Evolutionary conservation across 2,888 invertebrate species (phyloP), one percentile per base, ranked within the genome.

Genomic region (Glomeris marginata): DNA sequence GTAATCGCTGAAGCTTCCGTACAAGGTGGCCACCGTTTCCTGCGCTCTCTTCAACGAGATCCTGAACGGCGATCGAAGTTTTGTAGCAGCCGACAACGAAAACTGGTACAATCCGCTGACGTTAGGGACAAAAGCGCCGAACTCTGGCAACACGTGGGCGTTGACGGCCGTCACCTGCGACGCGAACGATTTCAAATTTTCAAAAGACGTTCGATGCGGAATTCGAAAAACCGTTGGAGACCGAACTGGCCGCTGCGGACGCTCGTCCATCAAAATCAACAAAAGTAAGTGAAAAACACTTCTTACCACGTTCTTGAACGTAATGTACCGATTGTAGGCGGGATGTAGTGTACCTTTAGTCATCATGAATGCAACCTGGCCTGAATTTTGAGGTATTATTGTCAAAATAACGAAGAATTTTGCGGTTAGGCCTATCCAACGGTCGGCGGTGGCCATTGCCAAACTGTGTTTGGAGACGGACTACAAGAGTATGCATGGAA

Each of bases 101-200:
- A 53, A 53, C 10, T 49, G 22, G 38, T 53, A 53, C 11, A 50
- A 37, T 41, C 53, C 53, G 3, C 34, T 45, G n/a, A 36, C 18
- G 34, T 49, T 45, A 28, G 49, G 49, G 15, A 52, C 46, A 21
- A 53, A 53, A 13, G 50, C 53, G 11, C 53, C 53, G 41, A 48
- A 53, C 16, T 53, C 53, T 3, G 22, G 41, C n/a, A 54, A 34
- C 33, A 53, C 41, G 40, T 46, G 43, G 11, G 51, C 50, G 44
- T 50, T 53, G 8, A 53, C 53, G 34, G 51, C 49, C 3, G 53
- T 49, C 18, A 53, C 36, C 53, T 53, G 40, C 11, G 21, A 42
- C 13, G 16, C n/a, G n/a, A 42, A 42, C 16, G 21, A 20, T 6
- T 18, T 18, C 21, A 18, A n/a, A 21, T 42, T 42, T 42, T 42